Evolutionary conservation across 53 echinoderm and acorn worm genomes (phyloP), one percentile per base, ranked within the genome.

Genomic region (Arbacia lixula): DNA sequence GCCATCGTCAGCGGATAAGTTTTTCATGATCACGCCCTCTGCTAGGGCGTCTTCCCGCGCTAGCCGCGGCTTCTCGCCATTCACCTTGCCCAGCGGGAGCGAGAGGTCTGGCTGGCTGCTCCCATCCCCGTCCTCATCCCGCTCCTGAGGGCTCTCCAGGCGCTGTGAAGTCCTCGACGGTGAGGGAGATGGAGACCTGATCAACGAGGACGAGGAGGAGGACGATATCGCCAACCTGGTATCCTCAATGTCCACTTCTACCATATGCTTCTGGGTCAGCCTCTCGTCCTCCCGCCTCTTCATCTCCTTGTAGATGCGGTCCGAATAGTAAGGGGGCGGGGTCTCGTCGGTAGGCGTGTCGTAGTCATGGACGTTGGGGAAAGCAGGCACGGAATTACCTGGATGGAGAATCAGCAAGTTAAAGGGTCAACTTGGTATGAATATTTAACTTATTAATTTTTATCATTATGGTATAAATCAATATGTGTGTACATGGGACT

Each of bases 61-160:
- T 16, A 30, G 41, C 20, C 43, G 14, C 51, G 20, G 14, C 46
- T 9, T 42, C 21, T 34, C 62, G 42, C 46, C n/a, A 26, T 26
- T 40, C 11, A 63, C 10, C 16, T 62, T 81, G n/a, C 41, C 64
- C 19, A 40, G 17, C 57, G 56, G 78, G n/a, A 77, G 55, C 3
- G 82, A 81, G 16, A 81, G 82, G 42, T 81, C 82, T 19, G 82
- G 62, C 28, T 81, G 82, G 24, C 82, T 81, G 82, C 82, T 81
- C n/a, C 82, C 82, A 49, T 63, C 64, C 5, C 82, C 64, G 64
- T 63, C 82, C 32, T 46, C 63, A 30, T 62, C 62, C 42, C 82
- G 39, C 46, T 6, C 43, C 5, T 36, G 64, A 5, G 82, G 82
- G 32, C 82, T 81, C 82, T 81, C 82, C 2, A 81, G 82, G 0